These are phyloP conservation scores for Thalassoma bifasciatum DNA, from an alignment of 2,113 vertebrate genomes.

Conservation along the genomic window DNA sequence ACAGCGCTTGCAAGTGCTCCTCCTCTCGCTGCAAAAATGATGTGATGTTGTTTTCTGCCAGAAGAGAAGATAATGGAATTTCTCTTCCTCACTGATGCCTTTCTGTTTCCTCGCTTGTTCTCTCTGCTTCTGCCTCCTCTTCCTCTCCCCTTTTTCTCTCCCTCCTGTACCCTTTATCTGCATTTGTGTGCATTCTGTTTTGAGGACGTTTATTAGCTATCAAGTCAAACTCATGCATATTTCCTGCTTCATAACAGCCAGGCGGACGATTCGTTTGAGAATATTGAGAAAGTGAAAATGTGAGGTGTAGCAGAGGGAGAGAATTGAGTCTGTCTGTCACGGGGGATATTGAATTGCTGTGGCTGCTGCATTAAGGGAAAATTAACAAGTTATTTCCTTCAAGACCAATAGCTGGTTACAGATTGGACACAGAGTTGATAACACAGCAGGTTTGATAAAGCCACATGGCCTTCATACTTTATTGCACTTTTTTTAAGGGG, in stretches of 20 bases:
- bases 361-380: slow-evolving; percentile 23
- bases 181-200: slow-evolving; percentile 16
- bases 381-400: slow-evolving; percentile 49
- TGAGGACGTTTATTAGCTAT: slow-evolving; percentile 47
- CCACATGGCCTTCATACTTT: slow-evolving; percentile 7
- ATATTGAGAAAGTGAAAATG: slow-evolving; percentile 37
- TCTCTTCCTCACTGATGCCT: slow-evolving; percentile 35
- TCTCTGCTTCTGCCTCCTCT: neutral
- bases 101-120: neutral
- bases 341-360: slow-evolving; percentile 19
- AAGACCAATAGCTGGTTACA: neutral
- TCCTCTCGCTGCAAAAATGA: slow-evolving; percentile 22
- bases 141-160: neutral
- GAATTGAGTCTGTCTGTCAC: slow-evolving; percentile 23
- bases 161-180: neutral
- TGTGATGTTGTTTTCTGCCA: slow-evolving; percentile 39
- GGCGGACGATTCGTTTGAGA: slow-evolving; percentile 31
- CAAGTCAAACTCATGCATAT: slow-evolving; percentile 55
- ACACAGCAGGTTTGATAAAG: slow-evolving; percentile 16
- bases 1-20: neutral
- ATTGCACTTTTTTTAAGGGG: neutral
- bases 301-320: slow-evolving; percentile 18
- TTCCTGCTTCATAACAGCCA: slow-evolving; percentile 41
- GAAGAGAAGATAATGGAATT: slow-evolving; percentile 39
- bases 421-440: slow-evolving; percentile 21